Percentiles rank a stretch among this genome's conserved stretches.
Evolutionary conservation across 2,888 invertebrate genomes (phyloP).

Genomic region (Plebejus anna): DNA sequence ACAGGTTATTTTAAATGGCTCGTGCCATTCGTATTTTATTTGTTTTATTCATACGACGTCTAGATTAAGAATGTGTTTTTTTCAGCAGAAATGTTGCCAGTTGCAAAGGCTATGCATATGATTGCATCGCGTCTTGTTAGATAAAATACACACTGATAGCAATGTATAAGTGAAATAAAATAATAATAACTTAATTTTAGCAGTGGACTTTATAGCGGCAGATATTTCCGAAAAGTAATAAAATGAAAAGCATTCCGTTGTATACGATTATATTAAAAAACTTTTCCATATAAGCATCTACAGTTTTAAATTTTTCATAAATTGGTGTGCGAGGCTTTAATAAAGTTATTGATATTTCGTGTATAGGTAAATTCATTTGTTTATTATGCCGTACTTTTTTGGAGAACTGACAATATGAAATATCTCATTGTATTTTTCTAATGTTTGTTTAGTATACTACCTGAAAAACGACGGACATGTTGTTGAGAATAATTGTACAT

Average conservation of each 20-base stretch:
- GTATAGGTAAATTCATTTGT: background rate
- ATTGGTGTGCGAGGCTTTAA: background rate
- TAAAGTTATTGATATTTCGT: slow-evolving; percentile 17
- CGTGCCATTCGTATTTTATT: slow-evolving; percentile 33
- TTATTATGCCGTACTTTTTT: background rate
- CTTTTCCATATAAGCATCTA: slow-evolving; percentile 7
- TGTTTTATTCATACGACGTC: background rate
- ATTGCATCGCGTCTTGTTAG: background rate
- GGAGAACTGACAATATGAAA: background rate
- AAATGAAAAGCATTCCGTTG: slow-evolving; percentile 54
- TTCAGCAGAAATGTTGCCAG: background rate
- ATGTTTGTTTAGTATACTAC: background rate
- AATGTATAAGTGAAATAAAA: background rate
- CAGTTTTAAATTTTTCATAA: slow-evolving; percentile 13
- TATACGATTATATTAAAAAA: slow-evolving; percentile 43
- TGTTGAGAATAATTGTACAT: background rate
- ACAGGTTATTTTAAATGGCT: slow-evolving; percentile 72
- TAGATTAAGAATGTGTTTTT: slow-evolving; percentile 27
- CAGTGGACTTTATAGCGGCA: background rate
- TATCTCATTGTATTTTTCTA: background rate
- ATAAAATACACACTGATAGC: background rate
- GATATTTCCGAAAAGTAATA: slow-evolving; percentile 44
- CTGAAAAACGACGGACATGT: background rate
- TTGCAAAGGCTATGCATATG: background rate
- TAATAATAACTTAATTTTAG: background rate